Conservation (phyloP, 2,113 vertebrate genomes). For the Jaculus jaculus region DNA sequence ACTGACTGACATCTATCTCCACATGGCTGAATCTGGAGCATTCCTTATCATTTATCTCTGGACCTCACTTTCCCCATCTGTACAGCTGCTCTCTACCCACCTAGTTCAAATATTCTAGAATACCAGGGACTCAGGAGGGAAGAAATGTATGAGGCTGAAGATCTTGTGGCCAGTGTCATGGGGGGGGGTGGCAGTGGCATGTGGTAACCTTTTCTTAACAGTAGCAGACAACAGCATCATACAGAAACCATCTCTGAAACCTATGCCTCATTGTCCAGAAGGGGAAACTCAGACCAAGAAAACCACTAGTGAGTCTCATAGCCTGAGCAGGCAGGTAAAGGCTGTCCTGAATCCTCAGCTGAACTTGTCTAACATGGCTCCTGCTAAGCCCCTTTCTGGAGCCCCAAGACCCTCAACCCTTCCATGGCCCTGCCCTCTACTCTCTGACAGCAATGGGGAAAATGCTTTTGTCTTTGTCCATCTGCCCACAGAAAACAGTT, state of each 20-base stretch:
- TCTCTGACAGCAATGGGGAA: background rate
- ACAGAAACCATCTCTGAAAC: background rate
- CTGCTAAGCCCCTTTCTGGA: background rate
- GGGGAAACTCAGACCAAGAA: background rate
- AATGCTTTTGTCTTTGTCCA: background rate
- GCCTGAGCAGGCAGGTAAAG: background rate
- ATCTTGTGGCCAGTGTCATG: background rate
- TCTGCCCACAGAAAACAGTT: background rate
- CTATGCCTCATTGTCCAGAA: background rate
- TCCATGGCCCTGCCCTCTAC: background rate
- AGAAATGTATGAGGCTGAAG: background rate
- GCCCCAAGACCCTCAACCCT: background rate
- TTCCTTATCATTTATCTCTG: background rate
- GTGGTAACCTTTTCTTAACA: background rate
- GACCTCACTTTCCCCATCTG: background rate
- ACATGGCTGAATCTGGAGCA: background rate
- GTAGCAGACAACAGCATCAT: background rate
- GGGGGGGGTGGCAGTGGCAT: accelerated
- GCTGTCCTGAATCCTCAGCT: background rate
- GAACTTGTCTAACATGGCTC: background rate
- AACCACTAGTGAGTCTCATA: background rate
- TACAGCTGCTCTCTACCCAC: background rate
- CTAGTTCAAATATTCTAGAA: background rate
- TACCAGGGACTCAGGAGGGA: background rate
- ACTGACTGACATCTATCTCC: background rate